These are phyloP conservation scores for Empis livida DNA, from an alignment of 2,888 invertebrate species.

Conservation along the genomic window DNA sequence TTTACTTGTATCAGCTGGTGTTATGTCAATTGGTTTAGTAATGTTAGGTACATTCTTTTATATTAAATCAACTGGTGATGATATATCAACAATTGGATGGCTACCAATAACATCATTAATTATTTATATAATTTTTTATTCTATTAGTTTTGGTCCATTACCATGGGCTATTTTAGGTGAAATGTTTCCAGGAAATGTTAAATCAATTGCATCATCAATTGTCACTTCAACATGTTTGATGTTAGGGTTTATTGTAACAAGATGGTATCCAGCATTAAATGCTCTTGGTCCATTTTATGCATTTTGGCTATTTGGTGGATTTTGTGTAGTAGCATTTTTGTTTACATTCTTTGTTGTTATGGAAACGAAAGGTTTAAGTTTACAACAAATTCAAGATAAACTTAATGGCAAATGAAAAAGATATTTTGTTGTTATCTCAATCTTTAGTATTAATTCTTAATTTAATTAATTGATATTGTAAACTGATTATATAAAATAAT, in stretches of 20 bases:
- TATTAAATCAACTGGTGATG: constrained; percentile 35
- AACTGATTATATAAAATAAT: no score
- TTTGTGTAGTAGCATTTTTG: constrained; percentile 47
- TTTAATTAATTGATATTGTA: neutral
- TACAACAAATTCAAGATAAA: constrained; percentile 69
- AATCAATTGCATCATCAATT: constrained; percentile 60
- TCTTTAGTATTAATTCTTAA: no score
- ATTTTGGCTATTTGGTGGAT: constrained; percentile 59
- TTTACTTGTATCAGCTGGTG: constrained; percentile 54
- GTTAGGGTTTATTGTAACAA: constrained; percentile 61
- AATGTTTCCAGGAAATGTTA: constrained; percentile 66
- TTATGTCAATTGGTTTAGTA: constrained; percentile 51
- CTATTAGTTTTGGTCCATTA: constrained; percentile 62
- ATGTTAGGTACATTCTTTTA: constrained; percentile 49
- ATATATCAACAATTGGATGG: constrained; percentile 44
- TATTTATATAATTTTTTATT: constrained; percentile 62
- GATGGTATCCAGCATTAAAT: constrained; percentile 49
- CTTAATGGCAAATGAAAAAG: constrained; percentile 44
- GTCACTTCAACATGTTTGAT: constrained; percentile 68
- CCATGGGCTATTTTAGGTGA: constrained; percentile 78
- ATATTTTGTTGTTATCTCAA: no score
- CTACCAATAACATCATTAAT: constrained; percentile 59
- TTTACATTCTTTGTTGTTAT: constrained; percentile 65
- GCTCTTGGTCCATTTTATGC: constrained; percentile 51
- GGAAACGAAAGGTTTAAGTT: constrained; percentile 79